These are phyloP conservation scores for Solenodon paradoxus DNA, from an alignment of 2,113 vertebrate genomes.

Conservation along the genomic window DNA sequence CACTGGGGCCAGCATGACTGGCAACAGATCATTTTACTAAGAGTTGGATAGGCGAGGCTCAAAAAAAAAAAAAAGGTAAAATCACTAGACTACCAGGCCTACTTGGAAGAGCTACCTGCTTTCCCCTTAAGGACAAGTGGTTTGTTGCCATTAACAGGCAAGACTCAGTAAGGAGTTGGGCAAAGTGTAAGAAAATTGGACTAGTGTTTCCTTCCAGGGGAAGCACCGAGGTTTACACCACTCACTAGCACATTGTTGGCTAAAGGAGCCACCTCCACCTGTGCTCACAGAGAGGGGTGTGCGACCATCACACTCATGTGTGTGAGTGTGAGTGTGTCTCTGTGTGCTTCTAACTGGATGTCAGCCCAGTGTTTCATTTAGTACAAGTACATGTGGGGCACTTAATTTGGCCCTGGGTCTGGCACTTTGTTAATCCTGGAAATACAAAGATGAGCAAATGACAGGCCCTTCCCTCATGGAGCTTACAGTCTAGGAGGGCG, in stretches of 20 bases:
- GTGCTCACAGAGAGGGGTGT: neutral
- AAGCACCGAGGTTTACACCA: neutral
- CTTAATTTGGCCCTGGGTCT: neutral
- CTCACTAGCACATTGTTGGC: neutral
- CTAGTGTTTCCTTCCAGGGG: neutral
- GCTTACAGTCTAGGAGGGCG: neutral
- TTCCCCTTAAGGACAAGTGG: neutral
- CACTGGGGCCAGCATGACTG: neutral
- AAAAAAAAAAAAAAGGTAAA: too few relatives aligned
- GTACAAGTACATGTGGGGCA: neutral
- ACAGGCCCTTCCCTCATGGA: neutral
- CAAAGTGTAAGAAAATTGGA: neutral
- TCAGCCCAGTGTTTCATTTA: neutral
- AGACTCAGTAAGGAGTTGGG: fast-evolving
- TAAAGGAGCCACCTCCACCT: neutral
- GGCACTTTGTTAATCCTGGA: neutral
- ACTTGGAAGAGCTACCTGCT: neutral
- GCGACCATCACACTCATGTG: neutral
- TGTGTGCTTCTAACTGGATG: neutral
- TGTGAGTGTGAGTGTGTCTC: neutral
- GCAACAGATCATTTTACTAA: neutral
- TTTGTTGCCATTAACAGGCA: neutral
- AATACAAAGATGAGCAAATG: neutral
- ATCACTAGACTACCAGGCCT: neutral
- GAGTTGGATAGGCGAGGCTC: neutral